Conservation (phyloP, 1,140 invertebrate genomes). For the Drosophila neocordata region DNA sequence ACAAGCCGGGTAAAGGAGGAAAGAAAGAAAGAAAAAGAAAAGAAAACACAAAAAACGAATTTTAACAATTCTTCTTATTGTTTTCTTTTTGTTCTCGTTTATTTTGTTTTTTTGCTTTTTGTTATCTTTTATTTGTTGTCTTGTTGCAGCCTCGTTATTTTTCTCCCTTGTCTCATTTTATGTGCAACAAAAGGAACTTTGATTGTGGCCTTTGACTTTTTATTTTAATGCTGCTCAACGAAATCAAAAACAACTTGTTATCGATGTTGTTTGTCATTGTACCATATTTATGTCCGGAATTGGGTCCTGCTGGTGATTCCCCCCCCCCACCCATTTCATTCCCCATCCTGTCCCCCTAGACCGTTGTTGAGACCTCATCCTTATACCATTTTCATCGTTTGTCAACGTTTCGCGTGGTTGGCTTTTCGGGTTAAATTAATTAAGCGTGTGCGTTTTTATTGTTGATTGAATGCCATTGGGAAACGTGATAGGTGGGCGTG, state of each 20-base stretch:
- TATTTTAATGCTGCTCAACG: constrained; percentile 66
- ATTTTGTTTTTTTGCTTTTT: constrained; percentile 2
- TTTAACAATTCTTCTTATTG: constrained; percentile 11
- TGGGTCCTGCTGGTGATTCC: constrained; percentile 4
- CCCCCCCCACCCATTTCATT: neutral
- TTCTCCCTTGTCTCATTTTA: constrained; percentile 29
- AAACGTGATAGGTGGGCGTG: constrained; percentile 15
- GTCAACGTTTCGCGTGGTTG: constrained; percentile 68
- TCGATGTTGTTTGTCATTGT: constrained; percentile 65
- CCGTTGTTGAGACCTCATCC: no score
- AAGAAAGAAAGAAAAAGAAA: constrained; percentile 29
- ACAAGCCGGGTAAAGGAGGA: constrained; percentile 30
- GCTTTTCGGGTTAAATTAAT: constrained; percentile 78
- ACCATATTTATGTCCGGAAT: constrained; percentile 39
- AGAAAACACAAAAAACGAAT: constrained; percentile 21
- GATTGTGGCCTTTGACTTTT: constrained; percentile 66
- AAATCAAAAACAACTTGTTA: constrained; percentile 77
- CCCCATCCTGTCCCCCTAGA: neutral
- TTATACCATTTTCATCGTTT: constrained; percentile 36
- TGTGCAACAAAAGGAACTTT: constrained; percentile 39
- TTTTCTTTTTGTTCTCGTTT: constrained; percentile 1
- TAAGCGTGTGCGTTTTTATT: constrained; percentile 80
- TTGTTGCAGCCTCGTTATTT: constrained; percentile 27
- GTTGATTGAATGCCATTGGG: constrained; percentile 61
- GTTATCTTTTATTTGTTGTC: constrained; percentile 15